Percentiles rank a stretch among this genome's conserved stretches.
phyloP scores from a whole-genome alignment of 1,140 invertebrate species.

The Microvelia longipes region DNA sequence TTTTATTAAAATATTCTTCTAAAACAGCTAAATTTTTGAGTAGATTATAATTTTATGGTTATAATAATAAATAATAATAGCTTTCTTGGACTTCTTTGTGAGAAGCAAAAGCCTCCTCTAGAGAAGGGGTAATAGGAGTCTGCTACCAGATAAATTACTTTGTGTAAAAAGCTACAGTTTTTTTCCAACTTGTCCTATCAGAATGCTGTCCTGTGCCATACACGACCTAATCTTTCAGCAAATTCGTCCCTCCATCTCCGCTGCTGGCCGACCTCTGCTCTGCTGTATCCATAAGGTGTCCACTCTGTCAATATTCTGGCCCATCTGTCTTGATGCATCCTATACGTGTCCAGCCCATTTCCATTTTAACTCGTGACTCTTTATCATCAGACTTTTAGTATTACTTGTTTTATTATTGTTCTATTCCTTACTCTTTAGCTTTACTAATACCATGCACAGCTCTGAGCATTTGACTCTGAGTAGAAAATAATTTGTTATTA shows the following conservation, averaged over 20 bases:
- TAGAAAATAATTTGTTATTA: not conserved
- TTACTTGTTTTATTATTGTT: not conserved
- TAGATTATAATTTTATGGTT: no score
- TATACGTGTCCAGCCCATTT: slow-evolving; percentile 14
- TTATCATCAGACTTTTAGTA: not conserved
- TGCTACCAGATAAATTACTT: no score
- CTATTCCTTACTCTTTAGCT: not conserved
- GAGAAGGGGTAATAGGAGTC: no score
- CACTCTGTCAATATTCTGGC: slow-evolving; percentile 8
- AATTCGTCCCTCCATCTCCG: slow-evolving; percentile 12
- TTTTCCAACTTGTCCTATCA: not conserved
- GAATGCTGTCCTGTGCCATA: not conserved
- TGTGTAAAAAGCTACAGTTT: no score
- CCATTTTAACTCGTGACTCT: slow-evolving; percentile 9
- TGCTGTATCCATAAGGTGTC: not conserved
- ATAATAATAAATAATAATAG: no score
- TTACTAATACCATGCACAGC: not conserved
- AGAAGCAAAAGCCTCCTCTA: no score
- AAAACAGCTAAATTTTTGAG: no score
- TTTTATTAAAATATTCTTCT: no score
- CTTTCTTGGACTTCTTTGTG: no score
- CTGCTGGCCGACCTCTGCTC: slow-evolving; percentile 9
- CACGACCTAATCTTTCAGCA: not conserved
- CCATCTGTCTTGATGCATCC: slow-evolving; percentile 7
- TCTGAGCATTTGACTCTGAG: not conserved